Base-by-base conservation (phyloP, 2,797 vertebrate species). In the Enteromius trimaculatus region DNA sequence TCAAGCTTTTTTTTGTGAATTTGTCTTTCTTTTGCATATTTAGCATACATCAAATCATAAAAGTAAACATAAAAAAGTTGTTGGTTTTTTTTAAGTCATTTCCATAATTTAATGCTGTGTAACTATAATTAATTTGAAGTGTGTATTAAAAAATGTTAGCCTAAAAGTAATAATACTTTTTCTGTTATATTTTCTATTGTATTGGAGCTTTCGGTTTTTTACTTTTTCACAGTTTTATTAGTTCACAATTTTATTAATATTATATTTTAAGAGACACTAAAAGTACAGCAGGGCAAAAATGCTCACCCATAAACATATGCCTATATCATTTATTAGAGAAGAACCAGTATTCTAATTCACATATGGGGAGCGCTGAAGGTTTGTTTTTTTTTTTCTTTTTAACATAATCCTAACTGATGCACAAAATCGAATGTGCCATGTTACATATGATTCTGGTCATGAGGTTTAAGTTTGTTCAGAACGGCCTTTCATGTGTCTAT, bases 401-500 rank as follows among this genome's bases (percentile, higher is more conserved):
- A 0, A 31, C 49, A 75, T n/a, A 37, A 82, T 74, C 10, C 31
- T 66, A 31, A 51, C 29, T 23, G 26, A 64, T 47, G 14, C 80
- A 74, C n/a, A 75, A 23, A 64, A 65, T 6, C 53, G 16, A 65
- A 51, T 42, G 60, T 80, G 69, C 14, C 44, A 51, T 70, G 60
- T 80, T 85, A 72, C 76, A 72, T 83, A 80, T 84, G 72, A 70
- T 69, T 84, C 9, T 69, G 29, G 19, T 55, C 64, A 85, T 85
- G 74, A 77, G 77, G 82, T 75, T 47, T 71, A 81, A 85, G 83
- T 79, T 81, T 83, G 79, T 85, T 79, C 60, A 84, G 51, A 79
- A 81, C 10, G 3, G 64, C 34, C 83, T 75, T 80, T 74, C 37
- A 55, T 71, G 53, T 37, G 53, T 79, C 78, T 85, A 76, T 85